These are phyloP conservation scores for Bryconaethiops microstoma DNA, from an alignment of 2,797 vertebrate genomes.

Conservation along the genomic window DNA sequence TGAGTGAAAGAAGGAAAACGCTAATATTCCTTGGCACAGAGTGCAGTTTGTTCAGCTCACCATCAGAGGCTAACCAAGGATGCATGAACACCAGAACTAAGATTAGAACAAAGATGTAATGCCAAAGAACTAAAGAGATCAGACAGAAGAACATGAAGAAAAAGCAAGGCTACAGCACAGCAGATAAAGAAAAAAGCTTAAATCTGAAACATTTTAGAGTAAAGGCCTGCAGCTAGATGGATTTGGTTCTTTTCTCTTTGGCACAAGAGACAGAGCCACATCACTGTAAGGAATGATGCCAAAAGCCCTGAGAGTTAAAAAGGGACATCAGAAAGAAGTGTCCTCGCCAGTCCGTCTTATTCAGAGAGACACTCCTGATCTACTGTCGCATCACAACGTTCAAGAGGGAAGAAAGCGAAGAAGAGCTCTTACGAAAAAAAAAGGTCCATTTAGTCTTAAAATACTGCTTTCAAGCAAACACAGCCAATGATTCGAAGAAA, in stretches of 20 bases:
- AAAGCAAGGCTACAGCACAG: no score
- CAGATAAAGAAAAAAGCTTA: not conserved
- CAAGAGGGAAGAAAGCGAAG: not conserved
- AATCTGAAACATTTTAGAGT: not conserved
- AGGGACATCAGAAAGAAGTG: not conserved
- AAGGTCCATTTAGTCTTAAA: not conserved
- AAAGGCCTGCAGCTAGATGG: not conserved
- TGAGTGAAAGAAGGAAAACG: no score
- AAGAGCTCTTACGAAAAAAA: not conserved
- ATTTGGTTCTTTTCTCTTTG: not conserved
- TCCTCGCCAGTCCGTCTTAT: not conserved
- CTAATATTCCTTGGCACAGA: no score
- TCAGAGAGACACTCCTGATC: conserved; percentile 10
- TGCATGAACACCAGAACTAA: no score
- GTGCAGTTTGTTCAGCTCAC: no score
- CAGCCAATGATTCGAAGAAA: not conserved
- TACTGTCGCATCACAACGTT: conserved; percentile 15
- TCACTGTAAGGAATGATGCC: not conserved
- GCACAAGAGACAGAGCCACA: not conserved
- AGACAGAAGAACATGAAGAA: no score
- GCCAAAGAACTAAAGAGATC: not conserved
- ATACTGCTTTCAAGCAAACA: conserved; percentile 22
- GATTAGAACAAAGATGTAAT: no score
- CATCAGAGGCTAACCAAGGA: no score
- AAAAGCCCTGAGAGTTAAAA: not conserved